Conservation (phyloP, 2,888 invertebrate genomes). For the Schizaphis graminum region DNA sequence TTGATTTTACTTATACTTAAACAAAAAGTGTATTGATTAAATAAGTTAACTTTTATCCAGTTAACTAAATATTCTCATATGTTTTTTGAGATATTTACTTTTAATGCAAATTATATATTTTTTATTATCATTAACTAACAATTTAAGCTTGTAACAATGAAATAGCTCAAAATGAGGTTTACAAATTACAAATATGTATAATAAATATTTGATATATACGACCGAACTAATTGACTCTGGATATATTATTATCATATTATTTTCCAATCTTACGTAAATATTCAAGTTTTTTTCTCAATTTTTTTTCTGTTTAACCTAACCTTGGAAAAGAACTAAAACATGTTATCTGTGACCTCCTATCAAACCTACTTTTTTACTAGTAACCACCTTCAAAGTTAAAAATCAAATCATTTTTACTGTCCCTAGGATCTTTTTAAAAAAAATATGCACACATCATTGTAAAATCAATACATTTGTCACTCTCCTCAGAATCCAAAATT, state of each 20-base stretch:
- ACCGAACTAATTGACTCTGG: neutral
- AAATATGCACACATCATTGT: no score
- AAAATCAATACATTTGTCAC: no score
- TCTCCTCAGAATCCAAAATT: no score
- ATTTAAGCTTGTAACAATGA: neutral
- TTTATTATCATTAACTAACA: neutral
- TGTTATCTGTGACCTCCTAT: no score
- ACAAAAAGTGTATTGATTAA: neutral
- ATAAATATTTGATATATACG: neutral
- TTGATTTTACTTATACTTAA: neutral
- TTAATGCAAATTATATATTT: neutral
- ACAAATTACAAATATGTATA: neutral
- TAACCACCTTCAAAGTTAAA: no score
- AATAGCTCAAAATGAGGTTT: neutral
- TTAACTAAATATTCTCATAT: neutral
- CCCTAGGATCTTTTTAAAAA: no score
- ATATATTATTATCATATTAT: neutral
- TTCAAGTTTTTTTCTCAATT: no score
- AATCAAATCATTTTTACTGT: no score
- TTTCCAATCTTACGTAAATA: no score
- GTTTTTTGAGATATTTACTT: neutral
- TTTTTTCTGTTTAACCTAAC: no score
- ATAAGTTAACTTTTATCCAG: neutral
- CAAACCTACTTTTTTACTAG: no score
- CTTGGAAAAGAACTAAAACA: no score